Evolutionary conservation across 1,140 invertebrate species (phyloP).

Genomic region (Drepana arcuata): DNA sequence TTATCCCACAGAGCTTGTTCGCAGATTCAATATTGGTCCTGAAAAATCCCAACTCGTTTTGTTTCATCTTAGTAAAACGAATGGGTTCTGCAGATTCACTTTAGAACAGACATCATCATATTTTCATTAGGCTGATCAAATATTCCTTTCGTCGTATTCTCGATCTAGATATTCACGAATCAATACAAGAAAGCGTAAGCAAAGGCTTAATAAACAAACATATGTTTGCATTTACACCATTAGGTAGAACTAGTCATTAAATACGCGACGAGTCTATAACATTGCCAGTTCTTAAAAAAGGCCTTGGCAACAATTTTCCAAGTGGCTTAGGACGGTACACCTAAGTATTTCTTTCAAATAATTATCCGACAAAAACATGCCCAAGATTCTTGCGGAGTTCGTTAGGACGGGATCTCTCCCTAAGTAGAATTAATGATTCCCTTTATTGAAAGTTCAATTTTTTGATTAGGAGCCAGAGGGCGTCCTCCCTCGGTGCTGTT

Average conservation of each 20-base stretch:
- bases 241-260: neutral
- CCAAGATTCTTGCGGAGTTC: constrained; percentile 62
- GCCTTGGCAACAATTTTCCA: constrained; percentile 20
- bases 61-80: too few relatives aligned
- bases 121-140: too few relatives aligned
- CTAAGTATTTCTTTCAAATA: constrained; percentile 60
- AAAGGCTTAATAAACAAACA: too few relatives aligned
- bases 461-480: constrained; percentile 55
- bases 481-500: constrained; percentile 35
- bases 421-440: constrained; percentile 69
- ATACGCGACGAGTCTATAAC: neutral
- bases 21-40: too few relatives aligned
- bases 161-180: too few relatives aligned
- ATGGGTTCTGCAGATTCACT: too few relatives aligned
- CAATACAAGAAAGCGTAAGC: too few relatives aligned
- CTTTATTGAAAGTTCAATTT: constrained; percentile 68
- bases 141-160: too few relatives aligned
- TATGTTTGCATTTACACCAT: too few relatives aligned
- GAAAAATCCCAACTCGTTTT: too few relatives aligned
- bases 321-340: constrained; percentile 25
- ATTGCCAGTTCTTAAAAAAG: constrained; percentile 2
- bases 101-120: too few relatives aligned
- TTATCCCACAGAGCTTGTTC: constrained; percentile 25
- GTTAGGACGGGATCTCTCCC: constrained; percentile 55
- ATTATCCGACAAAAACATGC: constrained; percentile 66